Conservation (phyloP, 2,113 vertebrate genomes). For the Lepisosteus oculatus region DNA sequence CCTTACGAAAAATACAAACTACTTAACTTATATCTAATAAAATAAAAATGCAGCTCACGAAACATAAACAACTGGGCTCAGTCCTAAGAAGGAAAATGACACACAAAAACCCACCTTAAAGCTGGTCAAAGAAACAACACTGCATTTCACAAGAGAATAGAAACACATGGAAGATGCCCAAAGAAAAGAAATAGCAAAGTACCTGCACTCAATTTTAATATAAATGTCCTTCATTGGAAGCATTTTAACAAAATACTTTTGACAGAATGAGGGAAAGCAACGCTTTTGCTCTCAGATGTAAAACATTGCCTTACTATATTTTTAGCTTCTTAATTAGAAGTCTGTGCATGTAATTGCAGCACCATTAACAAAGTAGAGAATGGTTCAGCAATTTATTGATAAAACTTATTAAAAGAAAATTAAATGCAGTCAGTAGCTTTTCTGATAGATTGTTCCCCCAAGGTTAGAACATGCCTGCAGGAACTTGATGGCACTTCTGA, state of each 20-base stretch:
- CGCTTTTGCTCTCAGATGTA: constrained; percentile 18
- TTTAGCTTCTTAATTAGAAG: constrained; percentile 47
- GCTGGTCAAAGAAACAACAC: background rate
- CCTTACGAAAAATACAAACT: no score
- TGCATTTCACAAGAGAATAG: background rate
- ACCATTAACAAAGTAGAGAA: constrained; percentile 44
- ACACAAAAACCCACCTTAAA: background rate
- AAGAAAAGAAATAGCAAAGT: background rate
- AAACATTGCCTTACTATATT: constrained; percentile 36
- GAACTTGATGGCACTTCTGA: no score
- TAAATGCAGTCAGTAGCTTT: constrained; percentile 27
- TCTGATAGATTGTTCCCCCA: no score
- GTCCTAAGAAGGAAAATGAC: no score
- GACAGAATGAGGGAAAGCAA: constrained; percentile 26
- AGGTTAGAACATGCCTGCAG: no score
- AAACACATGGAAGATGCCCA: background rate
- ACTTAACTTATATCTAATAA: no score
- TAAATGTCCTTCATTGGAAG: no score
- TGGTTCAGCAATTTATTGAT: constrained; percentile 52
- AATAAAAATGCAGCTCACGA: no score
- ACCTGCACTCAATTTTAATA: background rate
- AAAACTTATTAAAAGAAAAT: constrained; percentile 42
- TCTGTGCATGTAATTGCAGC: constrained; percentile 43
- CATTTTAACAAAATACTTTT: constrained; percentile 6
- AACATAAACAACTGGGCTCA: no score